phyloP scores from a whole-genome alignment of 1,140 invertebrate genomes.

The Drosophila lowei region DNA sequence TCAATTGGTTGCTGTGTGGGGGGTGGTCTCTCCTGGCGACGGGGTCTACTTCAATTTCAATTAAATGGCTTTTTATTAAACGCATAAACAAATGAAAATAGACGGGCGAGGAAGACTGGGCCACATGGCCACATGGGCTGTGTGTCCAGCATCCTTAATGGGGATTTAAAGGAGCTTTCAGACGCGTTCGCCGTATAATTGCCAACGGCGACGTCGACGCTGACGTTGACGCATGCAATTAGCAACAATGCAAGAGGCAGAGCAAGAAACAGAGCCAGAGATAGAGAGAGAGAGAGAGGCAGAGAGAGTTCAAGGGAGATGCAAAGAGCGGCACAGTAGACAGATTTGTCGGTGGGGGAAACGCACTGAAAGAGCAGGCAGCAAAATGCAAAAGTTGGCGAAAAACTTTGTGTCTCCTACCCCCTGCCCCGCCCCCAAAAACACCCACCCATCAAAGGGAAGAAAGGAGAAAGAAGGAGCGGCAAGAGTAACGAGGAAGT shows the following conservation, averaged over 20 bases:
- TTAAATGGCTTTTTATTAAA: conserved; percentile 77
- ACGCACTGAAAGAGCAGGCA: conserved; percentile 25
- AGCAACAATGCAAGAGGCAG: conserved; percentile 45
- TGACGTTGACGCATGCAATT: conserved; percentile 66
- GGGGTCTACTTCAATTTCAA: conserved; percentile 78
- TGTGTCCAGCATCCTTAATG: conserved; percentile 50
- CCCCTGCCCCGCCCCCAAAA: neutral
- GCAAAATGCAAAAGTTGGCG: conserved; percentile 48
- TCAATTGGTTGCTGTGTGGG: too few species aligned
- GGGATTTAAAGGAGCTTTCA: conserved; percentile 30
- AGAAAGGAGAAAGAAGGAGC: too few species aligned
- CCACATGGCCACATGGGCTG: too few species aligned
- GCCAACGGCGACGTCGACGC: conserved; percentile 41
- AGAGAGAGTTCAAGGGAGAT: neutral
- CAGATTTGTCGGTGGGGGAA: conserved; percentile 6
- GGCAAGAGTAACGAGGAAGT: neutral
- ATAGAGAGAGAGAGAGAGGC: neutral
- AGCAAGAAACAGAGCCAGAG: neutral
- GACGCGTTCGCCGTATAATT: conserved; percentile 56
- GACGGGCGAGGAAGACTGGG: neutral
- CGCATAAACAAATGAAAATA: conserved; percentile 68
- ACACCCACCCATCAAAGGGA: conserved; percentile 14
- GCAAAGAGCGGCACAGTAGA: conserved; percentile 1
- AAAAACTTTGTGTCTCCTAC: conserved; percentile 16
- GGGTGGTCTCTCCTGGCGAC: too few species aligned